Conservation (phyloP, 2,797 vertebrate genomes). For the Muscicapa striata region DNA sequence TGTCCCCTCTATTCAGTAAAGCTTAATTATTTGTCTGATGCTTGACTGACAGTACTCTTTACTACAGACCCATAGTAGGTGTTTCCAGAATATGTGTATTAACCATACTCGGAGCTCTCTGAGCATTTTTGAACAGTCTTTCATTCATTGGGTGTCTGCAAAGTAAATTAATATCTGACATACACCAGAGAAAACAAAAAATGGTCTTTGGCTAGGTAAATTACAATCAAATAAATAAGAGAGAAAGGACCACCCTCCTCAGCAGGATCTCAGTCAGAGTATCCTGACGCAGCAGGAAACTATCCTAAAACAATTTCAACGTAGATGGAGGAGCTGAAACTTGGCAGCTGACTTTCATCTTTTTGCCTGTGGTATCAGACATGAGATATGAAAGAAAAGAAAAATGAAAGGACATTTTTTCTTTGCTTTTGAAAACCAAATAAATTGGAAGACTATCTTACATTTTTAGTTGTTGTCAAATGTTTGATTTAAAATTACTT, state of each 20-base stretch:
- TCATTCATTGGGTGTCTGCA: background rate
- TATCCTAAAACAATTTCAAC: background rate
- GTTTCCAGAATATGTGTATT: background rate
- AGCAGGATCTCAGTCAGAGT: background rate
- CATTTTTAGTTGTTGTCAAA: background rate
- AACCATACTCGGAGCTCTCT: background rate
- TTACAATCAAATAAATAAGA: background rate
- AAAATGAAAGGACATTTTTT: background rate
- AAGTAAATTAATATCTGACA: background rate
- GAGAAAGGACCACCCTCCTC: background rate
- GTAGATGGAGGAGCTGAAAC: background rate
- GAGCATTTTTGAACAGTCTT: background rate
- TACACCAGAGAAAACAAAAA: background rate
- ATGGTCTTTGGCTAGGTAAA: background rate
- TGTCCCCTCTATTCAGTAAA: background rate
- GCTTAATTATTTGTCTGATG: background rate
- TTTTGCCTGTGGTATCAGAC: background rate
- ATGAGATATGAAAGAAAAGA: background rate
- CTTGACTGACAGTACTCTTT: background rate
- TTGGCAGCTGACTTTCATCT: background rate
- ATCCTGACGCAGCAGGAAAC: background rate
- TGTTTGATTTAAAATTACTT: background rate
- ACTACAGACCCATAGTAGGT: background rate
- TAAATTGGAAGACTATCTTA: background rate
- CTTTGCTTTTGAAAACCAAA: background rate